These are phyloP conservation scores for Ophiothrix spiculata DNA, from an alignment of 35 echinoderm and acorn worm genomes.

Conservation along the genomic window DNA sequence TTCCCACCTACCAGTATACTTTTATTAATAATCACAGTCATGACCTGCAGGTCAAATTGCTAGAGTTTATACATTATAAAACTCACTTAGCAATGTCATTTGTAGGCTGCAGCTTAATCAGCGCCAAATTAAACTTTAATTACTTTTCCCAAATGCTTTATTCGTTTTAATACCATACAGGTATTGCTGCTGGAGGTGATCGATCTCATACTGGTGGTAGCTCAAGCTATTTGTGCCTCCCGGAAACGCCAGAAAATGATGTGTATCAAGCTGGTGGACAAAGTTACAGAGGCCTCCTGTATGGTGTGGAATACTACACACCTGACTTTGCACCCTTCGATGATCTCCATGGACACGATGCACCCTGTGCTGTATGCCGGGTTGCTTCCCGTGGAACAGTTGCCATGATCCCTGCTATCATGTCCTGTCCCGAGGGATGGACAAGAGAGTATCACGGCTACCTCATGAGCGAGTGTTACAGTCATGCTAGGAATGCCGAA, in stretches of 20 bases:
- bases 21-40: too few species aligned
- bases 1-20: too few species aligned
- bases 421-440: neutral
- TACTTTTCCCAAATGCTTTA: too few species aligned
- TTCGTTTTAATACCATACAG: too few species aligned
- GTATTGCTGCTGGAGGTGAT: too few species aligned
- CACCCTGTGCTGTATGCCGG: neutral
- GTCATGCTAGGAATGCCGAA: neutral
- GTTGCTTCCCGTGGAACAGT: neutral
- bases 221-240: too few species aligned
- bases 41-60: too few species aligned
- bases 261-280: neutral
- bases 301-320: neutral
- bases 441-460: constrained; percentile 9
- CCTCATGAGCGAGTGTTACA: neutral
- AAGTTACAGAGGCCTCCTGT: neutral
- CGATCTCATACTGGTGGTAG: too few species aligned
- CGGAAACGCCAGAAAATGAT: neutral
- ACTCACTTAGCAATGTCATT: too few species aligned
- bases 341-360: neutral
- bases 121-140: too few species aligned
- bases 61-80: too few species aligned
- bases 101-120: too few species aligned
- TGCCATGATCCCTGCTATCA: neutral
- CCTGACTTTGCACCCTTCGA: neutral